Base-by-base conservation (phyloP, 2,113 vertebrate species). In the Monarcha castaneiventris region DNA sequence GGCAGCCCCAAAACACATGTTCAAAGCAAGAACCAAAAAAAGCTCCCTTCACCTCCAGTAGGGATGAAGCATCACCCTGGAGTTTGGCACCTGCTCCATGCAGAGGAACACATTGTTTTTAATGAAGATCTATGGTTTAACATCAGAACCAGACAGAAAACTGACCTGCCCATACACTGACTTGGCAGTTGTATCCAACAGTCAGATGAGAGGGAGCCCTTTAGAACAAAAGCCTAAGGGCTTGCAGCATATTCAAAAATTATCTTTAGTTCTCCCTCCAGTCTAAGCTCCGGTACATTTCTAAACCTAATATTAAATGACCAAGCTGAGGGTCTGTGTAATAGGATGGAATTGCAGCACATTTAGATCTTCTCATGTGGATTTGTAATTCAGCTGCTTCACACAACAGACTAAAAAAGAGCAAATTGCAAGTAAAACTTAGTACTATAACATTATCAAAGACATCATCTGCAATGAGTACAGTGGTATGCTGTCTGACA, bases 381-480 rank as follows among this genome's bases (percentile, higher is more conserved):
- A 78, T 85, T 61, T 4, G 3, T 58, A 71, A 51, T 30, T 62
- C 67, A 84, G n/a, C 23, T 67, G 37, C 29, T 46, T 19, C 46
- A 89, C 8, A 44, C 6, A 84, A 77, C 25, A 89, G 76, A 96
- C 58, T 55, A 14, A 79, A 93, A 68, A 55, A 68, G 77, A 64
- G 12, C 21, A 74, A 90, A 35, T 29, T 74, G 88, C 59, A 91
- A 93, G 74, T 69, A 82, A 95, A 96, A 94, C 93, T 91, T 83
- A 95, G 84, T 63, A 88, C 63, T 95, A 54, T 44, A 92, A 85
- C 46, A 67, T 61, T 72, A 81, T 54, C 83, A 95, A 71, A 94
- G 41, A 79, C 54, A 89, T 64, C 7, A 82, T 7, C 30, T 93
- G 75, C 30, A 75, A 76, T 30, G 16, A 87, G 56, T 41, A 87